phyloP scores from a whole-genome alignment of 2,888 invertebrate genomes.

The Kuschelorhynchus macadamiae region DNA sequence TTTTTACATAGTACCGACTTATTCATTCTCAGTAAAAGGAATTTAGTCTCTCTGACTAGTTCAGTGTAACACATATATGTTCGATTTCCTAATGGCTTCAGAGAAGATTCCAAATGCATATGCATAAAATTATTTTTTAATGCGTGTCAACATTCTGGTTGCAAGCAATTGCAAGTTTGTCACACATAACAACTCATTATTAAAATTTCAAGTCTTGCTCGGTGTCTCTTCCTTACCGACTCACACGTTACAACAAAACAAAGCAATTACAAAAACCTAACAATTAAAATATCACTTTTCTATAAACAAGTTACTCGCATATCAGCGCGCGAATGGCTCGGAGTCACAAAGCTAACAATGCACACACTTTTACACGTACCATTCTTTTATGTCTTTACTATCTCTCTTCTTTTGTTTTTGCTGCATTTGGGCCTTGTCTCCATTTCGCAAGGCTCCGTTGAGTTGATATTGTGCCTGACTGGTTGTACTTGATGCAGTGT shows the following conservation, averaged over 20 bases:
- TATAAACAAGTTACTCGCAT: conserved; percentile 35
- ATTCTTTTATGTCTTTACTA: conserved; percentile 94
- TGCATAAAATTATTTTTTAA: no score
- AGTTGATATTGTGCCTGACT: conserved; percentile 70
- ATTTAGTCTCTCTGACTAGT: no score
- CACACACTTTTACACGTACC: conserved; percentile 84
- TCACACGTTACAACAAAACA: not conserved
- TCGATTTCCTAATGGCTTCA: no score
- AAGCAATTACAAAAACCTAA: conserved; percentile 20
- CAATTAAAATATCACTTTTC: conserved; percentile 46
- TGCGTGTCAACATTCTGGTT: no score
- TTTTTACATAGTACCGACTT: no score
- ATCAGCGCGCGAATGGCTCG: conserved; percentile 60
- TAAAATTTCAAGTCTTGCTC: not conserved
- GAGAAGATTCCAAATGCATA: no score
- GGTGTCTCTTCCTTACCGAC: not conserved
- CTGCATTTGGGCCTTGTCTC: conserved; percentile 65
- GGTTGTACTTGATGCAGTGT: conserved; percentile 68
- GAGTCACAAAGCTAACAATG: conserved; percentile 57
- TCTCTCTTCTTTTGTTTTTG: conserved; percentile 76
- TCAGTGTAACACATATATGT: no score
- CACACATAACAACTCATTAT: conserved; percentile 7
- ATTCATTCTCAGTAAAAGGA: no score
- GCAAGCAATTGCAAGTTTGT: conserved; percentile 1
- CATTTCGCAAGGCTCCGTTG: conserved; percentile 71